Conservation (phyloP, 2,113 vertebrate genomes). For the Aegithalos caudatus region DNA sequence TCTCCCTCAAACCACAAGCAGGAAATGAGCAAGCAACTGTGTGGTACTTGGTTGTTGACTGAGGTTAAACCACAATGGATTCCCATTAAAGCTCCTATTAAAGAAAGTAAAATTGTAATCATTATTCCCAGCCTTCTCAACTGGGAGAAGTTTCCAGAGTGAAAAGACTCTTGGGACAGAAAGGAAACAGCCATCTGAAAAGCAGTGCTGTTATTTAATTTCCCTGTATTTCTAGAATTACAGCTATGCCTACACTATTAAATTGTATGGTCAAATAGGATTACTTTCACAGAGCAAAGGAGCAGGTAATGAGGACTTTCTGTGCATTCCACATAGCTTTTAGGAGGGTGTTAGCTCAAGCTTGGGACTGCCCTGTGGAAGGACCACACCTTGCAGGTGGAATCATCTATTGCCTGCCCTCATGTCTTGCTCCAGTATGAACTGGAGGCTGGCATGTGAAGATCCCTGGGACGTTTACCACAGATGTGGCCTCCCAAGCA, state of each 20-base stretch:
- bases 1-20: not conserved
- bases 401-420: not conserved
- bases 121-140: not conserved
- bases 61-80: not conserved
- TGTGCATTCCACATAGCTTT: not conserved
- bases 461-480: not conserved
- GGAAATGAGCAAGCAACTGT: not conserved
- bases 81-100: not conserved
- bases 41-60: not conserved
- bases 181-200: not conserved
- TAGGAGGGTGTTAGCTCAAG: not conserved
- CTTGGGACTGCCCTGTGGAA: not conserved
- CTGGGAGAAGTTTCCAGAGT: not conserved
- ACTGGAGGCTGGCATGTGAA: not conserved
- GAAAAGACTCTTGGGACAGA: not conserved
- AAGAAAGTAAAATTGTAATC: not conserved
- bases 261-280: not conserved
- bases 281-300: not conserved
- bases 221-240: not conserved
- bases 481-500: not conserved
- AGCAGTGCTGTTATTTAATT: not conserved
- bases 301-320: not conserved
- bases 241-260: not conserved
- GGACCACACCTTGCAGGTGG: fast-evolving
- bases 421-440: fast-evolving